These are phyloP conservation scores for Chondrosia reniformis DNA, from an alignment of 37 sponge, comb jelly and placozoan genomes.

Conservation along the genomic window DNA sequence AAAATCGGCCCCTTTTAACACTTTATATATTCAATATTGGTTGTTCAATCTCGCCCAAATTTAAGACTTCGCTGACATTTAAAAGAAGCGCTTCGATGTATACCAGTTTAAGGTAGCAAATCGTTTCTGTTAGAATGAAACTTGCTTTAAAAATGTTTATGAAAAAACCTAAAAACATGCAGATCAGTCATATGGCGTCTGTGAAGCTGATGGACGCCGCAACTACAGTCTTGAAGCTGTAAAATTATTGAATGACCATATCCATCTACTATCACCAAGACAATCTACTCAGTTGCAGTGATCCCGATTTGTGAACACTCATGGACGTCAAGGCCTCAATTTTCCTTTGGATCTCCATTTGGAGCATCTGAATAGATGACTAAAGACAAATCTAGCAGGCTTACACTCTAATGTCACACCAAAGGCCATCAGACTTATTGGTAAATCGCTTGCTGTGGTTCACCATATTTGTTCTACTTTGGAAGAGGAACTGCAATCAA, in stretches of 20 bases:
- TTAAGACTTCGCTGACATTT: too few species aligned
- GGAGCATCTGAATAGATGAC: not conserved
- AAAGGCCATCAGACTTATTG: not conserved
- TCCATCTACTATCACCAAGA: not conserved
- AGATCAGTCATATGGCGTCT: too few species aligned
- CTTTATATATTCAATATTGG: too few species aligned
- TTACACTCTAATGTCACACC: slow-evolving; percentile 16
- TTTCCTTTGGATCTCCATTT: slow-evolving; percentile 13
- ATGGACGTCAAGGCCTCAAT: slow-evolving; percentile 10
- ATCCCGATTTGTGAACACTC: slow-evolving; percentile 12
- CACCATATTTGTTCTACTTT: not conserved
- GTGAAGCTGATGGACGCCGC: not conserved
- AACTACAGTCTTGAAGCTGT: slow-evolving; percentile 10
- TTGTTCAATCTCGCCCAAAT: too few species aligned
- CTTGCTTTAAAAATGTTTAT: too few species aligned
- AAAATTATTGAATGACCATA: not conserved
- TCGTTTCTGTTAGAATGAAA: too few species aligned
- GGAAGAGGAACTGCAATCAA: not conserved
- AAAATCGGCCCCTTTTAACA: too few species aligned
- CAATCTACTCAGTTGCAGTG: not conserved
- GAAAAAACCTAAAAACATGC: too few species aligned
- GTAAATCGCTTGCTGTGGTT: not conserved
- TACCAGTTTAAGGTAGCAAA: too few species aligned
- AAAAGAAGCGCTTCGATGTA: too few species aligned
- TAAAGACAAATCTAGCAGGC: not conserved